phyloP scores from a whole-genome alignment of 1,140 invertebrate species.

The Monomorium pharaonis region DNA sequence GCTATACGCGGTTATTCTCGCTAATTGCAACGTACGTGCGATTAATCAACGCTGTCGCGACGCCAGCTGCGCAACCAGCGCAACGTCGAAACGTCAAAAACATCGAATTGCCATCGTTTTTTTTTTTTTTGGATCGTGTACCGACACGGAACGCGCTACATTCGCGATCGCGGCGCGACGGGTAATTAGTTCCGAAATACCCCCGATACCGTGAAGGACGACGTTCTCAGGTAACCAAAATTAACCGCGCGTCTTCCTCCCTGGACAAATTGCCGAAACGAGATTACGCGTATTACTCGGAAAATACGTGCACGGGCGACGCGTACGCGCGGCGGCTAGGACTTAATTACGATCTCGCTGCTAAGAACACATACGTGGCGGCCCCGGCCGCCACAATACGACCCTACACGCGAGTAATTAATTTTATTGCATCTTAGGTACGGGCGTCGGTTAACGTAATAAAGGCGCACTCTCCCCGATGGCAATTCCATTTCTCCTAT shows the following conservation, averaged over 20 bases:
- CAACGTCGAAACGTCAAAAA: slow-evolving; percentile 39
- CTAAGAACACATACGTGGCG: slow-evolving; percentile 9
- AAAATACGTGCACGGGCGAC: not conserved
- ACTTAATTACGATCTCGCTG: slow-evolving; percentile 34
- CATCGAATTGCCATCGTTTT: slow-evolving; percentile 25
- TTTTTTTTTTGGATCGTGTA: slow-evolving; percentile 1
- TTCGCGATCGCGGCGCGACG: not conserved
- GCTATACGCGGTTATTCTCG: slow-evolving; percentile 5
- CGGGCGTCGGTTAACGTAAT: slow-evolving; percentile 13
- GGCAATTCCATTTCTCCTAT: not conserved
- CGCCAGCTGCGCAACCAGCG: slow-evolving; percentile 28
- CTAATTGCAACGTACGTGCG: slow-evolving; percentile 35
- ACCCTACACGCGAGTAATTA: slow-evolving; percentile 33
- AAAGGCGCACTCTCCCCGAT: not conserved
- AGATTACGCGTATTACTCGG: slow-evolving; percentile 7
- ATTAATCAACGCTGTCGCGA: slow-evolving; percentile 39
- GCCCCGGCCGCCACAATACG: not conserved
- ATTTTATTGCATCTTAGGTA: slow-evolving; percentile 16
- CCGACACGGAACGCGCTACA: not conserved
- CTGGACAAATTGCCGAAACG: not conserved
- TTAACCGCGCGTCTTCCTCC: slow-evolving; percentile 1
- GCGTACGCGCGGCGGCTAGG: not conserved
- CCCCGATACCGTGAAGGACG: not conserved
- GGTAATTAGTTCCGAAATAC: slow-evolving; percentile 9
- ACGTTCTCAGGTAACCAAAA: slow-evolving; percentile 4